phyloP scores from a whole-genome alignment of 2,888 invertebrate genomes.

The Drosophila kanekoi region DNA sequence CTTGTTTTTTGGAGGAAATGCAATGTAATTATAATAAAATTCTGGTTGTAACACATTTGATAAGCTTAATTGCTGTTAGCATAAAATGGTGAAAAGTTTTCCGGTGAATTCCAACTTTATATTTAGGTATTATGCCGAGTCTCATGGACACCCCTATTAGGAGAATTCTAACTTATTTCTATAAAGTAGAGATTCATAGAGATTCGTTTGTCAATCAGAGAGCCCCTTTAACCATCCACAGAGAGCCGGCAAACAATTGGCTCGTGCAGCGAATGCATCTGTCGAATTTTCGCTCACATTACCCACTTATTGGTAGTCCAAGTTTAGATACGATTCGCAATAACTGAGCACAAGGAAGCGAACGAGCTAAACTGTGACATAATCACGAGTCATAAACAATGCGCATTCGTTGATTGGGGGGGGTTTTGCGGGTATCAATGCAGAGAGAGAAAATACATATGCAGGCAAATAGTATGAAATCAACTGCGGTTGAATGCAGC shows the following conservation, averaged over 20 bases:
- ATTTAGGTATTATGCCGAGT: no score
- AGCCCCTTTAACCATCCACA: not conserved
- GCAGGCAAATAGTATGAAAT: slow-evolving; percentile 38
- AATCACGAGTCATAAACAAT: slow-evolving; percentile 52
- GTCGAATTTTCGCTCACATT: not conserved
- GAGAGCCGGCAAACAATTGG: not conserved
- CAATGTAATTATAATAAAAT: slow-evolving; percentile 1
- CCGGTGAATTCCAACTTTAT: no score
- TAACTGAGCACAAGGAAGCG: slow-evolving; percentile 59
- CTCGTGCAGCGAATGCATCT: not conserved
- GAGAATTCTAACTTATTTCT: no score
- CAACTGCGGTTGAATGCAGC: slow-evolving; percentile 72
- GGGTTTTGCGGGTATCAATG: slow-evolving; percentile 31
- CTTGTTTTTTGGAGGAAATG: not conserved
- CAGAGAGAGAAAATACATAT: slow-evolving; percentile 11
- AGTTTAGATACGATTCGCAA: slow-evolving; percentile 20
- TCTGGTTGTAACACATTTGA: not conserved
- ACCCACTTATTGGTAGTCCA: slow-evolving; percentile 5
- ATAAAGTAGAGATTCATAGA: no score
- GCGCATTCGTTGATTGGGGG: slow-evolving; percentile 7
- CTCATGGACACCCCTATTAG: no score
- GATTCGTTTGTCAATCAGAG: no score
- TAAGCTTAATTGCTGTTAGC: not conserved
- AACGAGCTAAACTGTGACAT: slow-evolving; percentile 70
- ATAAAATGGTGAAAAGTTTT: no score